Evolutionary conservation across 1,140 invertebrate genomes (phyloP).

Genomic region (Drepana arcuata): DNA sequence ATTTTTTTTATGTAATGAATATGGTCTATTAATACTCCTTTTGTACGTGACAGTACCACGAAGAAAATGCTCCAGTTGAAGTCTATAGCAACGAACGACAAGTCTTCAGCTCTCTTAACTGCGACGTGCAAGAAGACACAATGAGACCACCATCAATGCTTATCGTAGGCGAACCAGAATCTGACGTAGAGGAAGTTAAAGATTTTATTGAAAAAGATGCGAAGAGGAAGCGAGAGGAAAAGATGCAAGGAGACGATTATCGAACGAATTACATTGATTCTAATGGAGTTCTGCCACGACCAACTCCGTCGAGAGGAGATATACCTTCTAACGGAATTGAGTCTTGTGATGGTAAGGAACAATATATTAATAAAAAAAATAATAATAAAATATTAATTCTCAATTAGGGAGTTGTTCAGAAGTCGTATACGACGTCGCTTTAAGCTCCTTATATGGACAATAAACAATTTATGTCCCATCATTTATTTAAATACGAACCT

Average conservation of each 20-base stretch:
- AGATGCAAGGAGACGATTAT: slow-evolving; percentile 59
- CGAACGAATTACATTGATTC: slow-evolving; percentile 55
- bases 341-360: slow-evolving; percentile 77
- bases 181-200: slow-evolving; percentile 50
- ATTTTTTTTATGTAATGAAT: too few species aligned
- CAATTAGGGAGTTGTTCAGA: too few species aligned
- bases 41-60: slow-evolving; percentile 53
- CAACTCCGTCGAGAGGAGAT: slow-evolving; percentile 75
- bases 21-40: too few species aligned
- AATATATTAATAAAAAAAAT: too few species aligned
- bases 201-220: slow-evolving; percentile 47
- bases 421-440: too few species aligned
- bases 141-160: slow-evolving; percentile 30
- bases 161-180: slow-evolving; percentile 27
- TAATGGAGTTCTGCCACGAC: slow-evolving; percentile 23
- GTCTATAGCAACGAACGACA: slow-evolving; percentile 40
- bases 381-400: too few species aligned
- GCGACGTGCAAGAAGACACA: slow-evolving; percentile 24
- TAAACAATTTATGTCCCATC: too few species aligned
- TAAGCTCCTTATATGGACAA: too few species aligned
- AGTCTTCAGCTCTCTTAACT: slow-evolving; percentile 42
- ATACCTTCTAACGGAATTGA: slow-evolving; percentile 80
- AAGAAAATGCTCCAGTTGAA: slow-evolving; percentile 55
- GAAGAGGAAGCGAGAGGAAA: slow-evolving; percentile 37
- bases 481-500: too few species aligned